Conservation (phyloP, 2,113 vertebrate species). For the Marmota flaviventris region DNA sequence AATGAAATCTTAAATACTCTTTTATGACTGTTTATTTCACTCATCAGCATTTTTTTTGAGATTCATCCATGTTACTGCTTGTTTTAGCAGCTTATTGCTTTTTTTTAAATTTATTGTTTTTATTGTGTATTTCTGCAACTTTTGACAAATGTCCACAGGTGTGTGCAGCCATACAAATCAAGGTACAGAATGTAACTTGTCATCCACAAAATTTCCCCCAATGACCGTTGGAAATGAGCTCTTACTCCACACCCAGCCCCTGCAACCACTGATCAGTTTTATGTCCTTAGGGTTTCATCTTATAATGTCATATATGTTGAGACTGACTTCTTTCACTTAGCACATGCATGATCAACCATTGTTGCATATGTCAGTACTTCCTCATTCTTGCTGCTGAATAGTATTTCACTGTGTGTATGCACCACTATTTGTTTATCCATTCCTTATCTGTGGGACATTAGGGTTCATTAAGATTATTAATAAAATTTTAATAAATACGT, state of each 20-base stretch:
- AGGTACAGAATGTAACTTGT: background rate
- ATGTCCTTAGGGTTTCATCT: background rate
- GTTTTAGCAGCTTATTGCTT: background rate
- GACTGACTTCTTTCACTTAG: background rate
- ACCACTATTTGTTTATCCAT: background rate
- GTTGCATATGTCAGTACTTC: background rate
- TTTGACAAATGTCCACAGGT: background rate
- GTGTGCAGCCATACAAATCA: background rate
- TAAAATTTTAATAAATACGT: slow-evolving; percentile 1
- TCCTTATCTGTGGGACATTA: background rate
- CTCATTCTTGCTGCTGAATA: background rate
- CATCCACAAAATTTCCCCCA: background rate
- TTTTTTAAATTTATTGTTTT: background rate
- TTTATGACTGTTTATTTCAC: slow-evolving; percentile 28
- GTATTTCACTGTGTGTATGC: background rate
- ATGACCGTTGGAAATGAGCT: background rate
- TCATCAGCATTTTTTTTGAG: slow-evolving; percentile 13
- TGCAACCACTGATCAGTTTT: background rate
- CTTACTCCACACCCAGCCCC: background rate
- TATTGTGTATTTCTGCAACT: background rate
- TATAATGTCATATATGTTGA: background rate
- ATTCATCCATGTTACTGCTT: background rate
- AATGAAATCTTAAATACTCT: background rate
- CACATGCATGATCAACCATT: background rate
- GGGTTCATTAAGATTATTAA: background rate